These are phyloP conservation scores for Channa maculata DNA, from an alignment of 2,113 vertebrate genomes.

Conservation along the genomic window DNA sequence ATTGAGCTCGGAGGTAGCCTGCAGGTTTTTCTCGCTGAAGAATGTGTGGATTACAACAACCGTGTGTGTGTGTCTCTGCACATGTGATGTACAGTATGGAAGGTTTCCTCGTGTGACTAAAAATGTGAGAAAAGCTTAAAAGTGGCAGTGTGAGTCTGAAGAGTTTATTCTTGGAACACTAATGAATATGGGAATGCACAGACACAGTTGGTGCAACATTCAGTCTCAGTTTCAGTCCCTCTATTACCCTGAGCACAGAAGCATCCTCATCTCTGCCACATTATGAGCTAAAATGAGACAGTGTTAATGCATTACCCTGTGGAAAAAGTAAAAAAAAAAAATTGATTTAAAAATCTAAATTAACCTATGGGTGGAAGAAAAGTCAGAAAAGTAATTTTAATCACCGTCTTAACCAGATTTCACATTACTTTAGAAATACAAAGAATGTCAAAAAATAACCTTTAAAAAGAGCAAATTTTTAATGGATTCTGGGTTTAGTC, in stretches of 20 bases:
- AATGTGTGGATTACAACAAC: neutral
- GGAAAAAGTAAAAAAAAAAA: no score
- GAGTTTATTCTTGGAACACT: slow-evolving; percentile 38
- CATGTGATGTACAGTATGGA: neutral
- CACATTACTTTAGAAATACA: no score
- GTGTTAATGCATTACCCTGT: no score
- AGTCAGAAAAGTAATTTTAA: no score
- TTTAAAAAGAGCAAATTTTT: slow-evolving; percentile 3
- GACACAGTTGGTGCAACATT: slow-evolving; percentile 2
- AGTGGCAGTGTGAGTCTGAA: slow-evolving; percentile 9
- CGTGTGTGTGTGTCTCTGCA: slow-evolving; percentile 6
- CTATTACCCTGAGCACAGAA: neutral
- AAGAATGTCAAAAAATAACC: neutral
- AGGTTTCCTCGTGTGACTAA: slow-evolving; percentile 8
- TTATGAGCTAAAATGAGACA: neutral
- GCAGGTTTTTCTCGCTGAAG: slow-evolving; percentile 12
- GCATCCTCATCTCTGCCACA: neutral
- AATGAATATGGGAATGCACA: slow-evolving; percentile 19
- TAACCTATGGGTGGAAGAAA: no score
- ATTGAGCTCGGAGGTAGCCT: slow-evolving; percentile 19
- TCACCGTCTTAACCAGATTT: no score
- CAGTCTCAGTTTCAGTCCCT: neutral
- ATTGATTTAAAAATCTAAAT: no score
- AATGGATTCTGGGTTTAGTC: neutral
- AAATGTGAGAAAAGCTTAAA: slow-evolving; percentile 15